These are phyloP conservation scores for Napeogenes sylphis DNA, from an alignment of 2,888 invertebrate genomes.

Conservation along the genomic window DNA sequence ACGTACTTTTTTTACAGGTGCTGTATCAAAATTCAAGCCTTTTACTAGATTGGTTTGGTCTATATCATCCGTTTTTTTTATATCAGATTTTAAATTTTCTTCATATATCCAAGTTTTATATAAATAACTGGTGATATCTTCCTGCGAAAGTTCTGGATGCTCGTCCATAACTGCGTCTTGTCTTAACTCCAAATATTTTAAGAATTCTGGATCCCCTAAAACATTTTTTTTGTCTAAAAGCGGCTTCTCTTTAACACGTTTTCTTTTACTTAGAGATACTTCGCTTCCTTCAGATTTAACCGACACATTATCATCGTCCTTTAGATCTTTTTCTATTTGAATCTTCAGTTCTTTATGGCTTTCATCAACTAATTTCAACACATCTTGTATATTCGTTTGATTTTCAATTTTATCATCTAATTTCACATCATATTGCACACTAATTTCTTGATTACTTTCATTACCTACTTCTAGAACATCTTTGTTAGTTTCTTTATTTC, in stretches of 20 bases:
- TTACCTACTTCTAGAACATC: no score
- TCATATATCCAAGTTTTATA: conserved; percentile 70
- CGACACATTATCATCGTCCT: conserved; percentile 36
- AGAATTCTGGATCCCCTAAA: conserved; percentile 61
- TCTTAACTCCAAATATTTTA: conserved; percentile 68
- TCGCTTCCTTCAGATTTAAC: conserved; percentile 44
- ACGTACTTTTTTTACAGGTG: conserved; percentile 44
- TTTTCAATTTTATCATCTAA: no score
- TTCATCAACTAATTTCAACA: no score
- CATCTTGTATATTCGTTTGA: no score
- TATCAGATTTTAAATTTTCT: conserved; percentile 43
- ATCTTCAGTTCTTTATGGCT: no score
- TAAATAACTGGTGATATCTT: conserved; percentile 69
- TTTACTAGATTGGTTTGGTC: conserved; percentile 56
- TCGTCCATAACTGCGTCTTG: conserved; percentile 71
- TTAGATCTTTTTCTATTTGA: conserved; percentile 18
- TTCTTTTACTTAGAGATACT: conserved; percentile 40
- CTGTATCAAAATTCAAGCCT: conserved; percentile 46
- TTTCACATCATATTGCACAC: no score
- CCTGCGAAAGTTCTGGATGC: conserved; percentile 69
- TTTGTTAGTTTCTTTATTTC: not conserved
- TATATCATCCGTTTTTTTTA: conserved; percentile 49
- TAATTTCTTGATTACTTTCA: no score
- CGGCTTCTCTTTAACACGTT: conserved; percentile 33
- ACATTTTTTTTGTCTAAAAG: conserved; percentile 36